These are phyloP conservation scores for Agonopterix subpropinquella DNA, from an alignment of 2,888 invertebrate genomes.

Conservation along the genomic window DNA sequence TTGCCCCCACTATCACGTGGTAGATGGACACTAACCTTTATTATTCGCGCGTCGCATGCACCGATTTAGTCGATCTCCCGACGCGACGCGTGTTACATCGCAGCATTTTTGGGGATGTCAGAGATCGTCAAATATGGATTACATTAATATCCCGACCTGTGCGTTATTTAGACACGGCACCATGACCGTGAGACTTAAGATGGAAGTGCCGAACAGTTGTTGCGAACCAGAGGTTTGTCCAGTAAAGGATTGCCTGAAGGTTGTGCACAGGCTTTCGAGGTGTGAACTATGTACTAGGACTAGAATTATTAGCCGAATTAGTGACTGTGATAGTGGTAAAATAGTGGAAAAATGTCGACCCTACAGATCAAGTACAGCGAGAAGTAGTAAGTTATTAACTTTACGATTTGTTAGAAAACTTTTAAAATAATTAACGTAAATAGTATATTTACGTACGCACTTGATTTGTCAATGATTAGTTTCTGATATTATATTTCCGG, in stretches of 20 bases:
- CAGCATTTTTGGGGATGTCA: conserved; percentile 58
- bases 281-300: conserved; percentile 65
- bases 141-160: conserved; percentile 53
- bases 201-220: conserved; percentile 40
- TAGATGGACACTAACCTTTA: conserved; percentile 51
- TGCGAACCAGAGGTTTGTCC: conserved; percentile 28
- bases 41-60: conserved; percentile 59
- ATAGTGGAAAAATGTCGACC: conserved; percentile 51
- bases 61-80: conserved; percentile 67
- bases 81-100: conserved; percentile 63
- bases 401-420: too few relatives aligned
- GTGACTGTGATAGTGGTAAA: conserved; percentile 68
- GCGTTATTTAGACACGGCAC: conserved; percentile 27
- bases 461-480: too few relatives aligned
- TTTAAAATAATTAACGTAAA: too few relatives aligned
- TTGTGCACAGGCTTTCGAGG: conserved; percentile 36
- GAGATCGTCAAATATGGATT: conserved; percentile 55
- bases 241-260: conserved; percentile 24
- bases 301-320: conserved; percentile 58
- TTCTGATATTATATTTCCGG: too few relatives aligned
- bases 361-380: conserved; percentile 52
- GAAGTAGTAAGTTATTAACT: conserved; percentile 55
- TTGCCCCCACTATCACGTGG: conserved; percentile 58
- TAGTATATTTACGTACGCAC: too few relatives aligned
- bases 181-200: conserved; percentile 17